These are phyloP conservation scores for Patagioenas fasciata DNA, from an alignment of 2,113 vertebrate genomes.

Conservation along the genomic window DNA sequence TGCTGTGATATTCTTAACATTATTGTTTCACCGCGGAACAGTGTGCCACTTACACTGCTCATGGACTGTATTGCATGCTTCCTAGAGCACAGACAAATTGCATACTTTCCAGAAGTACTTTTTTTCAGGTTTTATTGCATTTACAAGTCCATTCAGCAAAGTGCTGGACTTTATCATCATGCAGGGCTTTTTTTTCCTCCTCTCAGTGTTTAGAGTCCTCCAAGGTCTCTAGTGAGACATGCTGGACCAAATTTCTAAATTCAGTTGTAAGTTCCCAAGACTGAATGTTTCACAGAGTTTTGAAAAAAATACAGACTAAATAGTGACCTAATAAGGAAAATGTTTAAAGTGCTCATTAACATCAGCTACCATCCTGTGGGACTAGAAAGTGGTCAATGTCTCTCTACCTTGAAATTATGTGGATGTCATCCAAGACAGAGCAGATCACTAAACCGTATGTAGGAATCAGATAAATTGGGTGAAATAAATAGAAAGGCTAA, in stretches of 20 bases:
- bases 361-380: not conserved
- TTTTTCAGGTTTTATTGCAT: not conserved
- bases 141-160: constrained; percentile 40
- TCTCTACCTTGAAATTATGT: not conserved
- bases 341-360: not conserved
- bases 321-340: not conserved
- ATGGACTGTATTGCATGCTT: not conserved
- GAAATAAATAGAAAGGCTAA: constrained; percentile 21
- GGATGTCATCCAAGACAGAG: not conserved
- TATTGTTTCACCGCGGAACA: not conserved
- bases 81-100: not conserved
- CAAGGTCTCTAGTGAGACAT: not conserved
- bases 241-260: not conserved
- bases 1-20: not conserved
- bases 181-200: not conserved
- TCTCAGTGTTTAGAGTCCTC: not conserved
- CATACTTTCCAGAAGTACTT: not conserved
- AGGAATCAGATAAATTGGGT: constrained; percentile 1
- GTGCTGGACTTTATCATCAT: constrained; percentile 29
- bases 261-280: not conserved
- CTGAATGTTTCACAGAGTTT: not conserved
- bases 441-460: not conserved
- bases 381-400: not conserved
- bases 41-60: not conserved
- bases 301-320: not conserved